These are phyloP conservation scores for Misgurnus mizolepis DNA, from an alignment of 2,113 vertebrate species.

Conservation along the genomic window DNA sequence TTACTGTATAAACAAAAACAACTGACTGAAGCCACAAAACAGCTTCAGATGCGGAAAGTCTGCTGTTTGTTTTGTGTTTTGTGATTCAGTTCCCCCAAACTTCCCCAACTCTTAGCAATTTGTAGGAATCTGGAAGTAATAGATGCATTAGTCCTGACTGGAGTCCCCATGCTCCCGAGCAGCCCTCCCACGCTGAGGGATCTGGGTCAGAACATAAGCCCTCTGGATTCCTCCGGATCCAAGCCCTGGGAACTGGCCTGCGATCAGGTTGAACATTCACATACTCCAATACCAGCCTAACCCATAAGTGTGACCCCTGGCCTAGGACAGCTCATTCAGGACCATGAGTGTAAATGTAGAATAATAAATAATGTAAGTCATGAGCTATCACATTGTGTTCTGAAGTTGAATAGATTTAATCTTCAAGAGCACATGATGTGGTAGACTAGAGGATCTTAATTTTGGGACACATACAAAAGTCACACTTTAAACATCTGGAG, in stretches of 20 bases:
- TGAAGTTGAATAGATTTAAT: background rate
- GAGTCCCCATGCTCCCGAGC: slow-evolving; percentile 61
- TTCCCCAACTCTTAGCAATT: slow-evolving; percentile 47
- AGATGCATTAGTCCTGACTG: slow-evolving; percentile 67
- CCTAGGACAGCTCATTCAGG: slow-evolving; percentile 9
- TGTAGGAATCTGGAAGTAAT: slow-evolving; percentile 75
- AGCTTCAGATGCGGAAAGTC: slow-evolving; percentile 50
- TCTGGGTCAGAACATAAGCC: slow-evolving; percentile 65
- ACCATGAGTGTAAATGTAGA: background rate
- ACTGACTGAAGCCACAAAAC: slow-evolving; percentile 36
- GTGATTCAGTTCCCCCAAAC: slow-evolving; percentile 26
- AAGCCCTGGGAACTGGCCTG: slow-evolving; percentile 70
- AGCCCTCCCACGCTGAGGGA: slow-evolving; percentile 70
- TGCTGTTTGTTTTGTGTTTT: slow-evolving; percentile 56
- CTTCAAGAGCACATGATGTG: background rate
- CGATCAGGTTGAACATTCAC: slow-evolving; percentile 39
- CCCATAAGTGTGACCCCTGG: slow-evolving; percentile 33
- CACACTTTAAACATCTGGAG: background rate
- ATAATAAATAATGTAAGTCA: background rate
- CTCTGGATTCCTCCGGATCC: slow-evolving; percentile 55
- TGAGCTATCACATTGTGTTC: background rate
- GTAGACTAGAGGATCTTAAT: slow-evolving; percentile 14
- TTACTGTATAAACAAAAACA: slow-evolving; percentile 29
- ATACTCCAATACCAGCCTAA: slow-evolving; percentile 61
- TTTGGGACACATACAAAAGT: slow-evolving; percentile 2